These are phyloP conservation scores for Eulemur macaco DNA, from an alignment of 2,113 vertebrate species.

Conservation along the genomic window DNA sequence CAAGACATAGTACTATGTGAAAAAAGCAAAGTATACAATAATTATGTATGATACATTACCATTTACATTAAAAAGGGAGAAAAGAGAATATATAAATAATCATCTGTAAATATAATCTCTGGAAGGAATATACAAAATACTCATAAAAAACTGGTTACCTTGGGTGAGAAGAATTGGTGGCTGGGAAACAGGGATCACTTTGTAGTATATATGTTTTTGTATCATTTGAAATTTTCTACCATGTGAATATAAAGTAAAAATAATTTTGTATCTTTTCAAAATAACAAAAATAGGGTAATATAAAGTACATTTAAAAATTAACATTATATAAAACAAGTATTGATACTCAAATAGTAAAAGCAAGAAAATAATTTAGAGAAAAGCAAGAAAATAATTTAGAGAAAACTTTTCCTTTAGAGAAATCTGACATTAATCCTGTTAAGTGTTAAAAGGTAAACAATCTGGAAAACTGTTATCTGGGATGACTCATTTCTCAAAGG, in stretches of 20 bases:
- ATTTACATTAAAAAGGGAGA: neutral
- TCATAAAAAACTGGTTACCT: neutral
- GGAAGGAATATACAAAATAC: neutral
- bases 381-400: conserved; percentile 20
- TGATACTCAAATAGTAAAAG: conserved; percentile 23
- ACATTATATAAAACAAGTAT: neutral
- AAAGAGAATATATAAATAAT: conserved; percentile 8
- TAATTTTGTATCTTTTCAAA: conserved; percentile 39
- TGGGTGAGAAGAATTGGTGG: neutral
- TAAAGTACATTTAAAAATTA: neutral
- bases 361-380: conserved; percentile 23
- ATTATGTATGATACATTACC: neutral
- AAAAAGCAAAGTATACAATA: conserved; percentile 2
- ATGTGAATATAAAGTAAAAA: conserved; percentile 17
- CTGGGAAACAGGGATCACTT: neutral
- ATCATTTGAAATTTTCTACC: neutral
- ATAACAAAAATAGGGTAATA: neutral
- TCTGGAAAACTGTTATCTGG: neutral
- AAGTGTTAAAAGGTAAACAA: conserved; percentile 19
- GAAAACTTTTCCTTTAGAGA: neutral
- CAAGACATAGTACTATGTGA: neutral
- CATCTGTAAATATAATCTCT: neutral
- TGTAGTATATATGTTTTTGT: neutral
- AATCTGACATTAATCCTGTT: neutral
- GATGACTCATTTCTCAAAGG: neutral